These are phyloP conservation scores for Odontamblyopus lacepedii DNA, from an alignment of 2,797 vertebrate species.

Conservation along the genomic window DNA sequence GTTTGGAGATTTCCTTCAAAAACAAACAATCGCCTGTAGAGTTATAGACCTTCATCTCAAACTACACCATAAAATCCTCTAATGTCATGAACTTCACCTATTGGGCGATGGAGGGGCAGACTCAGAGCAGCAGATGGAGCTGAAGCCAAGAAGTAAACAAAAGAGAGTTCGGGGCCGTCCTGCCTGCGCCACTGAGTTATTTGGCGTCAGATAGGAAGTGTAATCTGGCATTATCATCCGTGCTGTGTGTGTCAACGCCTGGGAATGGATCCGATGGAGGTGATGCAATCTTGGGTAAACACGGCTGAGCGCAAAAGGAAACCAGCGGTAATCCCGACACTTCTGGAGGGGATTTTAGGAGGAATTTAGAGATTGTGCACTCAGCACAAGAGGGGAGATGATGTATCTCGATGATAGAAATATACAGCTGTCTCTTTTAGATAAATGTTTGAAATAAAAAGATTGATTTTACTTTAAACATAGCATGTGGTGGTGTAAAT, in stretches of 20 bases:
- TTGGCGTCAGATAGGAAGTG: slow-evolving; percentile 27
- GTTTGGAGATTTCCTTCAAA: too few relatives aligned
- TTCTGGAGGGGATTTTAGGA: slow-evolving; percentile 51
- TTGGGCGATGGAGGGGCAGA: background rate
- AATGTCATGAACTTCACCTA: background rate
- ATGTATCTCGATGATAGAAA: slow-evolving; percentile 42
- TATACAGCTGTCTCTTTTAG: slow-evolving; percentile 35
- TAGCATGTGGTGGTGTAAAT: background rate
- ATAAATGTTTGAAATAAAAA: slow-evolving; percentile 34
- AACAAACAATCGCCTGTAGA: too few relatives aligned
- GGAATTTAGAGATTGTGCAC: slow-evolving; percentile 32
- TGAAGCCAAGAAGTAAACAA: slow-evolving; percentile 29
- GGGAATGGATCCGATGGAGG: slow-evolving; percentile 39
- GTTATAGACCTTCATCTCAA: background rate
- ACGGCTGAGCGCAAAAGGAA: slow-evolving; percentile 27
- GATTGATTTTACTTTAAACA: background rate
- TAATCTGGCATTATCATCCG: slow-evolving; percentile 31
- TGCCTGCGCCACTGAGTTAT: slow-evolving; percentile 1
- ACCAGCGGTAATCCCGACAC: slow-evolving; percentile 46
- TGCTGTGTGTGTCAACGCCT: slow-evolving; percentile 39
- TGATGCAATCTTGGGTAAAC: slow-evolving; percentile 59
- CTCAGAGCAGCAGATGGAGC: slow-evolving; percentile 22
- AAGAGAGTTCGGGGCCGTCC: slow-evolving; percentile 25
- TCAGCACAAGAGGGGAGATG: slow-evolving; percentile 40
- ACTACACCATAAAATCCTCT: background rate